These are phyloP conservation scores for Scytalopus superciliaris DNA, from an alignment of 2,113 vertebrate genomes.

Conservation along the genomic window DNA sequence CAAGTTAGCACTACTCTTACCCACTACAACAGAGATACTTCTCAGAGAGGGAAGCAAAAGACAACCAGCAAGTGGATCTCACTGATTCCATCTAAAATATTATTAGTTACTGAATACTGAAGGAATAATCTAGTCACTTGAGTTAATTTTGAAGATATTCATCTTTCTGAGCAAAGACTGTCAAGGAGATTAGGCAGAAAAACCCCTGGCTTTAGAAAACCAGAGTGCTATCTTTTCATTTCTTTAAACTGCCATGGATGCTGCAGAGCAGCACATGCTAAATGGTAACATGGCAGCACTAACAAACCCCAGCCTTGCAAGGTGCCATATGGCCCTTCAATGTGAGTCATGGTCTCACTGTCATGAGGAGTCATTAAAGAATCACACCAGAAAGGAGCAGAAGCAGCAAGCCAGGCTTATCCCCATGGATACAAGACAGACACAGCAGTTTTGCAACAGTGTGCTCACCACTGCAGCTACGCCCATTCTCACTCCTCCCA, in stretches of 20 bases:
- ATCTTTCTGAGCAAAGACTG: neutral
- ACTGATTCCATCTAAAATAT: neutral
- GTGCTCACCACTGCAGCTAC: neutral
- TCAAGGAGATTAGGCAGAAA: neutral
- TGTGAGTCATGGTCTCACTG: neutral
- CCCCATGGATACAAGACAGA: neutral
- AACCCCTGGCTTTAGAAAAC: neutral
- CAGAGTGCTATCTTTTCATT: neutral
- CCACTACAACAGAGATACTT: neutral
- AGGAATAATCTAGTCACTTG: neutral
- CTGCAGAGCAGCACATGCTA: neutral
- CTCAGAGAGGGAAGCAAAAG: neutral
- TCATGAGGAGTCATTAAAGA: neutral
- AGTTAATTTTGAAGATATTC: neutral
- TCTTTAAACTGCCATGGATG: neutral
- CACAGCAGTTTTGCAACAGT: neutral
- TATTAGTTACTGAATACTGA: neutral
- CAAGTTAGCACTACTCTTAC: neutral
- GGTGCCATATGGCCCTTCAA: neutral
- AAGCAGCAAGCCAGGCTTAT: neutral
- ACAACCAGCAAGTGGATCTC: neutral
- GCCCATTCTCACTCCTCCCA: neutral
- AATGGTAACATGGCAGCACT: neutral
- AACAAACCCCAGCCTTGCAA: neutral
- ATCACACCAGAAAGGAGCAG: neutral